A percentile compares a stretch with the other conserved stretches of the same genome.
Conservation (phyloP, 2,113 vertebrate genomes). For the Electrona antarctica region DNA sequence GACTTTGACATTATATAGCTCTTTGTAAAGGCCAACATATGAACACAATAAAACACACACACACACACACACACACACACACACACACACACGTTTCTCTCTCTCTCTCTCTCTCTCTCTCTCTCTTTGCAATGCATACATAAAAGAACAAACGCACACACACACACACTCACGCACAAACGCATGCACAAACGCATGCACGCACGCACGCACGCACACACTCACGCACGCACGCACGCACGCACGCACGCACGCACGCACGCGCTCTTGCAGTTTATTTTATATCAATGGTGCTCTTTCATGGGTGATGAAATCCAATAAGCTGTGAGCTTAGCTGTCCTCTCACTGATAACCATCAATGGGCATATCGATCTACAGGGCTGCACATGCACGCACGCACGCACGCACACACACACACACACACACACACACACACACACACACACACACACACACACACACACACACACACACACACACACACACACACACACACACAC, state of each 20-base stretch:
- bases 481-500: slow-evolving; percentile 8
- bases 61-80: slow-evolving; percentile 1
- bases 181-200: too few relatives aligned
- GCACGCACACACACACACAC: slow-evolving; percentile 28
- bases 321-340: slow-evolving; percentile 74
- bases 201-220: neutral
- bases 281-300: slow-evolving; percentile 65
- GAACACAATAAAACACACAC: slow-evolving; percentile 61
- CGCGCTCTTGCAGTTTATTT: slow-evolving; percentile 44
- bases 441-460: neutral
- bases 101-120: neutral
- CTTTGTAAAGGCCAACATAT: slow-evolving; percentile 65
- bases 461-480: neutral
- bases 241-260: slow-evolving; percentile 18
- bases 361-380: slow-evolving; percentile 68
- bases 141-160: neutral
- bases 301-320: slow-evolving; percentile 81
- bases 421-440: neutral
- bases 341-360: slow-evolving; percentile 77
- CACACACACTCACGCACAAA: neutral
- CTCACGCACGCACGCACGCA: neutral
- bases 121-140: neutral
- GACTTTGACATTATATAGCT: slow-evolving; percentile 69
- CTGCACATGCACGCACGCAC: too few relatives aligned
- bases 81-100: neutral